phyloP scores from a whole-genome alignment of 2,797 vertebrate species.

The Crypturellus tataupa region DNA sequence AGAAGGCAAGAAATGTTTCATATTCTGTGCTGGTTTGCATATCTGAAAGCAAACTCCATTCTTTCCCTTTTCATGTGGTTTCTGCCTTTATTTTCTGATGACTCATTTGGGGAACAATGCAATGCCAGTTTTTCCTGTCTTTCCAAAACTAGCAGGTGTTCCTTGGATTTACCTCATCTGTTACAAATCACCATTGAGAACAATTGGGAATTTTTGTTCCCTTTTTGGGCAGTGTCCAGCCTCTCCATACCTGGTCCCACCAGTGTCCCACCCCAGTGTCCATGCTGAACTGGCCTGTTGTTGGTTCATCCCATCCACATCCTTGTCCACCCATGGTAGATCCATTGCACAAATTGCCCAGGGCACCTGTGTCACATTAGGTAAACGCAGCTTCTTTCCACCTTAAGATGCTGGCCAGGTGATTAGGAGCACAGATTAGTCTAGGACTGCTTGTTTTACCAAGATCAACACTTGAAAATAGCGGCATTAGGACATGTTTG shows the following conservation, averaged over 20 bases:
- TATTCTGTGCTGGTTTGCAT: background rate
- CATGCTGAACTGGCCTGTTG: slow-evolving; percentile 30
- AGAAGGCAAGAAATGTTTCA: slow-evolving; percentile 24
- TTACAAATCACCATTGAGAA: slow-evolving; percentile 26
- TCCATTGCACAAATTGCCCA: slow-evolving; percentile 19
- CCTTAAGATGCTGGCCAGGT: background rate
- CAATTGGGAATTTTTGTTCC: slow-evolving; percentile 63
- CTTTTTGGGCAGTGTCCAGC: background rate
- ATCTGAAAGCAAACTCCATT: slow-evolving; percentile 45
- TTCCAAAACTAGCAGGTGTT: slow-evolving; percentile 71
- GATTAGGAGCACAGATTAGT: background rate
- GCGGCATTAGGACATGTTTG: background rate
- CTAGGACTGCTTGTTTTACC: background rate
- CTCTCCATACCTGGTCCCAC: slow-evolving; percentile 53
- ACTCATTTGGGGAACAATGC: slow-evolving; percentile 14
- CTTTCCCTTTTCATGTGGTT: background rate
- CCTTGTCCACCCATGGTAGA: slow-evolving; percentile 19
- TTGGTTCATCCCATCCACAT: slow-evolving; percentile 43
- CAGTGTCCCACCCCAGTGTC: background rate
- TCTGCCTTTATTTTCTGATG: slow-evolving; percentile 46
- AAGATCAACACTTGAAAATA: background rate
- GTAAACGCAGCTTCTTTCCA: slow-evolving; percentile 9
- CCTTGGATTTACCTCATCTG: slow-evolving; percentile 75
- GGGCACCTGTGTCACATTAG: slow-evolving; percentile 50
- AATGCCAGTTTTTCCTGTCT: background rate